These are phyloP conservation scores for Blastobasis lacticolella DNA, from an alignment of 2,888 invertebrate species.

Conservation along the genomic window DNA sequence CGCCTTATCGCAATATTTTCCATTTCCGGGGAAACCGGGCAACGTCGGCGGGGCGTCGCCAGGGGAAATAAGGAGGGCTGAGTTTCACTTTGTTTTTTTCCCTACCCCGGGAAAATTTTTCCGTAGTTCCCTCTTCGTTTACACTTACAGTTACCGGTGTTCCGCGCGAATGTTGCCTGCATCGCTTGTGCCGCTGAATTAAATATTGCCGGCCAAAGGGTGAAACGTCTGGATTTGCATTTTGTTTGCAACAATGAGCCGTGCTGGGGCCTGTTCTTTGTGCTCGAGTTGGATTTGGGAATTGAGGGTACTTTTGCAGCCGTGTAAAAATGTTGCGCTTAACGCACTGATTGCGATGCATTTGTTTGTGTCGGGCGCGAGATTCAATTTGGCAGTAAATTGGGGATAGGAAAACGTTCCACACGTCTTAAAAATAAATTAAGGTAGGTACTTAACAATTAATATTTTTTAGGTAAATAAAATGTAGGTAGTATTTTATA, in stretches of 20 bases:
- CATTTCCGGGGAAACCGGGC: slow-evolving; percentile 66
- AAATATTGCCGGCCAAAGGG: slow-evolving; percentile 67
- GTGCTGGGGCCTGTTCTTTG: slow-evolving; percentile 42
- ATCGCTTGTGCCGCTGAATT: slow-evolving; percentile 53
- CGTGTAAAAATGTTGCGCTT: neutral
- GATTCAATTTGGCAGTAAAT: neutral
- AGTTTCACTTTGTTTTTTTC: slow-evolving; percentile 70
- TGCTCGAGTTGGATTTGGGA: slow-evolving; percentile 34
- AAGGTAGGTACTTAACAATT: too few species aligned
- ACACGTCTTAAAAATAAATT: too few species aligned
- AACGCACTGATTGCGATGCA: neutral
- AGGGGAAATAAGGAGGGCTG: slow-evolving; percentile 72
- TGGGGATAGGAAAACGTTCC: too few species aligned
- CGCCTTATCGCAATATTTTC: slow-evolving; percentile 74
- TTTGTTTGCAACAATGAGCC: slow-evolving; percentile 58
- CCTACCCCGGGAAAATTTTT: slow-evolving; percentile 50
- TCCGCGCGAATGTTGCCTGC: slow-evolving; percentile 61
- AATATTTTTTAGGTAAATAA: too few species aligned
- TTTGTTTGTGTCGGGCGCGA: neutral
- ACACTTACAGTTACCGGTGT: slow-evolving; percentile 71
- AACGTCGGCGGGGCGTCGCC: slow-evolving; percentile 57
- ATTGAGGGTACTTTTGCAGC: slow-evolving; percentile 1
- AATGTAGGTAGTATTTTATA: too few species aligned
- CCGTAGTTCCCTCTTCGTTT: slow-evolving; percentile 67
- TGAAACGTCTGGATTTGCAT: slow-evolving; percentile 68